Conservation (phyloP, 2,113 vertebrate species). For the Neofelis nebulosa region DNA sequence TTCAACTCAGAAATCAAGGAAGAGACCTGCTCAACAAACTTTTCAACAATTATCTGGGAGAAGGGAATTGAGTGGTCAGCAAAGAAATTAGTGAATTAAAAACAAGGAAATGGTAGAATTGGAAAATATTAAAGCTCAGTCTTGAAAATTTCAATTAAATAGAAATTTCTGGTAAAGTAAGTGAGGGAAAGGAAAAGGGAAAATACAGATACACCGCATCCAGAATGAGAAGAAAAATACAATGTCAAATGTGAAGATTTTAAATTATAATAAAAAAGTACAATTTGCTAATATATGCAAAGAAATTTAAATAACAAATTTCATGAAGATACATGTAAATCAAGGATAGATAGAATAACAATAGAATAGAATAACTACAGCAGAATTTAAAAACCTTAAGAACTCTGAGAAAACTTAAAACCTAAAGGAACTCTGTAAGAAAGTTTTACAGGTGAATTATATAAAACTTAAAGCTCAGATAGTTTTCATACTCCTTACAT, state of each 20-base stretch:
- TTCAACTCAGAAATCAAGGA: neutral
- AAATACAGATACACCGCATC: neutral
- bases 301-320: neutral
- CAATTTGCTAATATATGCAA: neutral
- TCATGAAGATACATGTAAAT: neutral
- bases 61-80: neutral
- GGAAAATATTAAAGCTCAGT: neutral
- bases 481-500: neutral
- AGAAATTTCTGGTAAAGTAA: neutral
- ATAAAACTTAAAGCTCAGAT: neutral
- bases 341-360: neutral
- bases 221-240: neutral
- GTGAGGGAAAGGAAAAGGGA: neutral
- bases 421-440: neutral
- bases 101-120: neutral
- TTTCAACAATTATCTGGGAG: neutral
- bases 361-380: neutral
- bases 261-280: neutral
- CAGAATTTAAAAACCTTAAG: neutral
- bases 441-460: neutral
- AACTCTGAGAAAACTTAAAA: neutral
- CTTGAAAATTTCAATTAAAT: neutral
- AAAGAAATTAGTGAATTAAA: neutral
- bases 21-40: neutral
- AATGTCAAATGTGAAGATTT: neutral